Evolutionary conservation across 2,888 invertebrate genomes (phyloP).

Genomic region (Pristionchus fissidentatus): DNA sequence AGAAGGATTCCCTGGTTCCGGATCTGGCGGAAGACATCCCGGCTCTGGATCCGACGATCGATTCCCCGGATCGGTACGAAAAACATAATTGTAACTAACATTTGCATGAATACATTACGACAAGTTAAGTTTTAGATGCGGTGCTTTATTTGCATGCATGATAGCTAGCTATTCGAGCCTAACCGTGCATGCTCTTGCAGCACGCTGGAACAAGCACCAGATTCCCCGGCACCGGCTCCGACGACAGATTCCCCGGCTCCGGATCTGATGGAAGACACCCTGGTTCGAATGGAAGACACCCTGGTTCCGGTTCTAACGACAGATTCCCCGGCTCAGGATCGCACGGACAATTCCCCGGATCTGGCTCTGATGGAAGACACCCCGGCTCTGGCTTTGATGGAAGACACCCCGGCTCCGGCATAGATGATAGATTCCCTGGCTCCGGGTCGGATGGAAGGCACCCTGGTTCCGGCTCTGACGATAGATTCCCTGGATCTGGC

Average conservation of each 20-base stretch:
- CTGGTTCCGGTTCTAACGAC: not conserved
- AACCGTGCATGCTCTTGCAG: not conserved
- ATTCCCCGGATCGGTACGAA: constrained; percentile 6
- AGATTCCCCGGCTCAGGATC: not conserved
- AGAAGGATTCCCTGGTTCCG: constrained; percentile 19
- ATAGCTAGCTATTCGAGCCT: not conserved
- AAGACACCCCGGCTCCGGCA: not conserved
- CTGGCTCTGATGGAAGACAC: not conserved
- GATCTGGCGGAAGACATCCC: constrained; percentile 3
- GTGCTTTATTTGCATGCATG: not conserved
- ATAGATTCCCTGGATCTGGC: not conserved
- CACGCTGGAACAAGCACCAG: not conserved
- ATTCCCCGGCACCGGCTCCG: constrained; percentile 7
- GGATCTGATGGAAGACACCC: not conserved
- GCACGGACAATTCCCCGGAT: constrained; percentile 26
- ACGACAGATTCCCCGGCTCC: not conserved
- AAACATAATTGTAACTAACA: no score
- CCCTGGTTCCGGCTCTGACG: not conserved
- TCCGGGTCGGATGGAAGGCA: constrained; percentile 1
- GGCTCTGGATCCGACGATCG: not conserved
- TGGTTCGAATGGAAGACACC: not conserved
- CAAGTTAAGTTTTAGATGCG: no score
- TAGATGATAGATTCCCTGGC: not conserved
- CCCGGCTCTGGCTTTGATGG: not conserved
- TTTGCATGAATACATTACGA: no score